Conservation (phyloP, 2,888 invertebrate species). For the Yponomeuta sedellus region DNA sequence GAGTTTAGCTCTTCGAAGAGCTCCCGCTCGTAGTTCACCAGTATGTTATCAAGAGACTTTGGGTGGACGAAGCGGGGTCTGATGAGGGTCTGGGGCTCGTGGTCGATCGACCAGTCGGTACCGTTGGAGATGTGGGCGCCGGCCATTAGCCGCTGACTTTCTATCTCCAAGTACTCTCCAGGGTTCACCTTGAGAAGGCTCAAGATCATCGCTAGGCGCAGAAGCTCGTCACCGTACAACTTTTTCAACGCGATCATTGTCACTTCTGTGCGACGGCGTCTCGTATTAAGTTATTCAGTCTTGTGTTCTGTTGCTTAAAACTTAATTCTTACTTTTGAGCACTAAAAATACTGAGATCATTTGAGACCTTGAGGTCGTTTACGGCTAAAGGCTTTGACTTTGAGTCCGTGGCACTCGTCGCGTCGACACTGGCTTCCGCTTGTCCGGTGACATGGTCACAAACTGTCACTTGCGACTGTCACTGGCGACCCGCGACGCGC, state of each 20-base stretch:
- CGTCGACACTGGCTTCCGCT: slow-evolving; percentile 46
- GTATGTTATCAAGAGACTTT: slow-evolving; percentile 82
- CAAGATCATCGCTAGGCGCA: slow-evolving; percentile 87
- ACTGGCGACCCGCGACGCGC: background rate
- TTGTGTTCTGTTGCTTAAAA: slow-evolving; percentile 28
- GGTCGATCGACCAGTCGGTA: slow-evolving; percentile 80
- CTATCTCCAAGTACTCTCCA: slow-evolving; percentile 79
- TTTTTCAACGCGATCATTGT: slow-evolving; percentile 89
- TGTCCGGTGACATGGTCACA: slow-evolving; percentile 62
- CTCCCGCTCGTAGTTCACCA: slow-evolving; percentile 83
- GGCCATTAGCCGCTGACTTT: slow-evolving; percentile 67
- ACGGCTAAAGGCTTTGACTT: slow-evolving; percentile 26
- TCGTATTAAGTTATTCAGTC: slow-evolving; percentile 30
- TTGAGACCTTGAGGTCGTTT: slow-evolving; percentile 15
- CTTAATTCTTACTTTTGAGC: slow-evolving; percentile 44
- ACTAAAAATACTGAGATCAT: slow-evolving; percentile 63
- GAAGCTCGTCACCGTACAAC: slow-evolving; percentile 86
- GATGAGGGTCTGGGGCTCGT: slow-evolving; percentile 72
- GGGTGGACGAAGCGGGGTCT: slow-evolving; percentile 81
- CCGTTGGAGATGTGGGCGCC: slow-evolving; percentile 80
- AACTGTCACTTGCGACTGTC: slow-evolving; percentile 43
- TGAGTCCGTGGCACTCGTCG: slow-evolving; percentile 34
- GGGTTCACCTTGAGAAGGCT: slow-evolving; percentile 87
- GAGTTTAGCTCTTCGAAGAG: slow-evolving; percentile 85
- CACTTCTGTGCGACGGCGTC: slow-evolving; percentile 8